A percentile compares a stretch with the other conserved stretches of the same genome.
Conservation (phyloP, 2,113 vertebrate genomes). For the Mastomys natalensis region DNA sequence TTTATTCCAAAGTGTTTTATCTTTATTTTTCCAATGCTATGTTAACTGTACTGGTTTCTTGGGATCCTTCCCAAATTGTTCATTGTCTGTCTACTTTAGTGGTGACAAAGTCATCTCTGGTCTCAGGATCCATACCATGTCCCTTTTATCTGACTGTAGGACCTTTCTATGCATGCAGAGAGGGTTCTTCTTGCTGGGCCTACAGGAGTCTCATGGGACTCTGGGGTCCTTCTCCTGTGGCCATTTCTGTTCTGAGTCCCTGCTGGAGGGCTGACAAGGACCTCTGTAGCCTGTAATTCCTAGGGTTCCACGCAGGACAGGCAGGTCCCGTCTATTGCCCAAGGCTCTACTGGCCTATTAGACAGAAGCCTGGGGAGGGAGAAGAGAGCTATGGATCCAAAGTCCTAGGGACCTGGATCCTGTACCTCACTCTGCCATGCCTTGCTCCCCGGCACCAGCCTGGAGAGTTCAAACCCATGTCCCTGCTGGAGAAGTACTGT, state of each 20-base stretch:
- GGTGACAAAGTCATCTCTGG: not conserved
- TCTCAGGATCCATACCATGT: not conserved
- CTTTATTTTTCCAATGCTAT: not conserved
- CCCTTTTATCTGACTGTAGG: not conserved
- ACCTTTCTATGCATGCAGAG: too few relatives aligned
- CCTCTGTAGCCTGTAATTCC: not conserved
- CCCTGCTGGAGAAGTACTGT: not conserved
- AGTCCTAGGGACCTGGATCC: not conserved
- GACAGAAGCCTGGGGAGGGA: not conserved
- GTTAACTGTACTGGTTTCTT: not conserved
- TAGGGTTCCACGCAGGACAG: not conserved
- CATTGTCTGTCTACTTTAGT: not conserved
- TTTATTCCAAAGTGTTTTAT: not conserved
- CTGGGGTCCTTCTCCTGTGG: not conserved
- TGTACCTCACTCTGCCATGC: not conserved
- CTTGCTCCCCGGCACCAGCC: not conserved
- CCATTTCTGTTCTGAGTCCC: not conserved
- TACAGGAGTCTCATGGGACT: too few relatives aligned
- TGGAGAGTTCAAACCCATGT: not conserved
- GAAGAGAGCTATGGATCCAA: not conserved
- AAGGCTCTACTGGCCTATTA: not conserved
- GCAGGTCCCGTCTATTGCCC: not conserved
- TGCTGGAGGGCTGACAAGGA: not conserved
- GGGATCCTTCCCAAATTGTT: not conserved
- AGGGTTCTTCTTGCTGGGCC: not conserved